These are phyloP conservation scores for Meta bourneti DNA, from an alignment of 2,888 invertebrate genomes.

Conservation along the genomic window DNA sequence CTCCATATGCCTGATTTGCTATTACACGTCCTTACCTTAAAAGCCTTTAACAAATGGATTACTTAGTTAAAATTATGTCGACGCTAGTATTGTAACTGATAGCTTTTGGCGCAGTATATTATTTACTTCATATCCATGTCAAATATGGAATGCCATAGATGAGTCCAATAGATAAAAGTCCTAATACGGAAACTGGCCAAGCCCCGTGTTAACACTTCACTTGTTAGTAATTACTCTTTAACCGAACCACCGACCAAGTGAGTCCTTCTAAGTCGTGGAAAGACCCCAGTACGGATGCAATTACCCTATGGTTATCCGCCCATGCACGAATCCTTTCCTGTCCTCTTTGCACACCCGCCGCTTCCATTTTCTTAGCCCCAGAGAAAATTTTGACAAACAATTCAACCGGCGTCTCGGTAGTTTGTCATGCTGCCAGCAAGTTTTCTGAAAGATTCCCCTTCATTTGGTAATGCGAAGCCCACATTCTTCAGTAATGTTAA, in stretches of 20 bases:
- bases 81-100: neutral
- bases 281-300: neutral
- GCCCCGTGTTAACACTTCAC: slow-evolving; percentile 5
- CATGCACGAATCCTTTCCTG: neutral
- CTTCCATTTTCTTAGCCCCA: neutral
- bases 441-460: slow-evolving; percentile 24
- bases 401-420: slow-evolving; percentile 18
- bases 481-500: slow-evolving; percentile 46
- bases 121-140: neutral
- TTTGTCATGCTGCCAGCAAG: slow-evolving; percentile 40
- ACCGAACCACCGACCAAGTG: neutral
- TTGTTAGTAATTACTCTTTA: slow-evolving; percentile 9
- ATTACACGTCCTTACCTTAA: no score
- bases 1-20: no score
- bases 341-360: neutral
- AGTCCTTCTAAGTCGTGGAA: neutral
- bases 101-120: neutral
- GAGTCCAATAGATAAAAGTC: neutral
- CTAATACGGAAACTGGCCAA: neutral
- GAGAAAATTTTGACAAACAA: slow-evolving; percentile 53
- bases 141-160: neutral
- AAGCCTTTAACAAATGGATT: no score
- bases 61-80: neutral
- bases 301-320: slow-evolving; percentile 17
- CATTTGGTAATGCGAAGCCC: slow-evolving; percentile 22